Evolutionary conservation across 2,797 vertebrate species (phyloP).

Genomic region (Cryptoblepharus egeriae): DNA sequence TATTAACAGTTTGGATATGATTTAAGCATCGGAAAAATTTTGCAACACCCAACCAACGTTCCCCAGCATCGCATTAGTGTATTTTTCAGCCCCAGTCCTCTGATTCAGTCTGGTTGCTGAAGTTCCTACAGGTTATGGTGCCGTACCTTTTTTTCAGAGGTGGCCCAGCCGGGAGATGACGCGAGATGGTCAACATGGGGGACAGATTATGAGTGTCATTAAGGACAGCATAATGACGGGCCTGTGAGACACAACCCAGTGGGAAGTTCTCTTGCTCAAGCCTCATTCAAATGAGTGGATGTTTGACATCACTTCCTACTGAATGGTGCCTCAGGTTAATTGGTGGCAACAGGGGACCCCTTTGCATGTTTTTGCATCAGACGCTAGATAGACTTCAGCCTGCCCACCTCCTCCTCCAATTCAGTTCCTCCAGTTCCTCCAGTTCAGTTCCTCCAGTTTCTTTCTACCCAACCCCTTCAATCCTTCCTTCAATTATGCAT

Average conservation of each 20-base stretch:
- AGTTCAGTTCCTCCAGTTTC: not conserved
- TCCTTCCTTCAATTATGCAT: fast-evolving
- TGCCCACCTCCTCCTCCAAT: not conserved
- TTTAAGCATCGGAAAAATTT: not conserved
- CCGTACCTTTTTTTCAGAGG: constrained; percentile 1
- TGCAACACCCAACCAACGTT: not conserved
- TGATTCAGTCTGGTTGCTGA: not conserved
- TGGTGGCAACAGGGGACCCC: too few species aligned
- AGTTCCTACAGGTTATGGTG: constrained; percentile 61
- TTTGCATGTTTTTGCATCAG: not conserved
- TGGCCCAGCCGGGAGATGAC: too few species aligned
- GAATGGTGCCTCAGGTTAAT: not conserved
- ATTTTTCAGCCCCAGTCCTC: not conserved
- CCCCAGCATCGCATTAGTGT: fast-evolving
- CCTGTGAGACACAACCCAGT: not conserved
- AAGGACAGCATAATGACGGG: not conserved
- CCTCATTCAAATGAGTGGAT: not conserved
- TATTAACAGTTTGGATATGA: not conserved
- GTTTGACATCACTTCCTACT: not conserved
- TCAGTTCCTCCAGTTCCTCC: not conserved
- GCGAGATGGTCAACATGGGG: not conserved
- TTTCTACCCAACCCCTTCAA: not conserved
- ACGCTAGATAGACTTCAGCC: not conserved
- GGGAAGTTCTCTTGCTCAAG: not conserved
- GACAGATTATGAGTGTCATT: not conserved